Conservation (phyloP, 2,888 invertebrate genomes). For the Dioctria rufipes region DNA sequence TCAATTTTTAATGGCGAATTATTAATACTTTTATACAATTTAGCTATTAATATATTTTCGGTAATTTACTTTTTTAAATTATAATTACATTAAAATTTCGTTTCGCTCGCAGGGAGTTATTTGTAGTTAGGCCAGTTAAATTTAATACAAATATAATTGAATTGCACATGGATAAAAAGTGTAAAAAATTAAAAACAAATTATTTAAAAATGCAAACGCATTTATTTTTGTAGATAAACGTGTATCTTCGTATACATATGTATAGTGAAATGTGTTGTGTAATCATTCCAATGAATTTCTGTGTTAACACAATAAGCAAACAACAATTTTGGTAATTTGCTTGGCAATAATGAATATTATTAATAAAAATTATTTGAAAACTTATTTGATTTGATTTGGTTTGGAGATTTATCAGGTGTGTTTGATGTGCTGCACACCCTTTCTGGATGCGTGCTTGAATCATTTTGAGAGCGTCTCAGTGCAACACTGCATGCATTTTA, state of each 20-base stretch:
- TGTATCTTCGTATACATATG: too few species aligned
- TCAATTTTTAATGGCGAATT: too few species aligned
- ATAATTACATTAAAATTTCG: too few species aligned
- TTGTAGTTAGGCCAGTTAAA: too few species aligned
- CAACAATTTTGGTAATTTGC: too few species aligned
- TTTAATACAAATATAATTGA: neutral
- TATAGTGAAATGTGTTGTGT: too few species aligned
- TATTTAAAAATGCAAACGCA: neutral
- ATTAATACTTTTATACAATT: too few species aligned
- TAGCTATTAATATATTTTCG: too few species aligned
- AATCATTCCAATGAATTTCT: too few species aligned
- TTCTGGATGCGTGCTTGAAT: neutral
- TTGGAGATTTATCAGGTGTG: neutral
- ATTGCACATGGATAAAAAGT: constrained; percentile 32
- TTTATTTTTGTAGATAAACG: constrained; percentile 40
- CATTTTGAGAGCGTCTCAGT: neutral
- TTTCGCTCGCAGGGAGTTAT: too few species aligned
- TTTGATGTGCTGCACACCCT: neutral
- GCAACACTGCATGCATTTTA: neutral
- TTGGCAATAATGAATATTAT: neutral
- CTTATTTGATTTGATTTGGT: neutral
- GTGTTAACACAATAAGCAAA: too few species aligned
- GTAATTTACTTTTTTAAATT: too few species aligned
- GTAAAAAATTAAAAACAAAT: constrained; percentile 22
- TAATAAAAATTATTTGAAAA: neutral